Evolutionary conservation across 2,113 vertebrate genomes (phyloP), one percentile per base, ranked within the genome.

Genomic region (Thomomys bottae): DNA sequence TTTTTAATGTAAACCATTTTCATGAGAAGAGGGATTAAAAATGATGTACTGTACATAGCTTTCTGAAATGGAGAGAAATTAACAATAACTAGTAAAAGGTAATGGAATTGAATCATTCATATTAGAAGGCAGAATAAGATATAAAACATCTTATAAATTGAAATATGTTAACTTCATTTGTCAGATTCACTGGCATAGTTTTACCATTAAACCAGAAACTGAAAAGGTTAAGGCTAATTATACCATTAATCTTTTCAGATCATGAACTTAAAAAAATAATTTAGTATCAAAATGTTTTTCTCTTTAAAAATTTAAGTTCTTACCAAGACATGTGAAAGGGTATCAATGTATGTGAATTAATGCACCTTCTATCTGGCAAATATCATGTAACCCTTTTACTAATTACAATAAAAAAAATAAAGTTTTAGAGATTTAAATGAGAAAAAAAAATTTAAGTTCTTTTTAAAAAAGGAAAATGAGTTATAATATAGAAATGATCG

Each of bases 121-220:
- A 14, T 70, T 45, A 68, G n/a, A 87, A 83, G 66, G 34, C 34
- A 83, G 38, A 12, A 89, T 92, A 11, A 32, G 32, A 36, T 89
- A 77, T 83, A 63, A 40, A 90, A 70, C 84, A 18, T 61, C 73
- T 83, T 73, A 71, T 0, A 72, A 23, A 64, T 75, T 59, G 75
- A 92, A 86, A 26, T 88, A 17, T 15, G 42, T 61, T 83, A 30
- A 63, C 24, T 32, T 94, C 40, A 80, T 8, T 54, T 54, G 49
- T 54, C 36, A 66, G 40, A 63, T 89, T 82, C 63, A 67, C 15
- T 54, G 15, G 49, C 11, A 54, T 54, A 54, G 49, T 70, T 82
- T 87, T 87, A 54, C 42, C 61, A 66, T 63, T 80, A 95, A 80
- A 45, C n/a, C 34, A 12, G 79, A 79, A 73, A 79, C 49, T 63